Percentiles rank a stretch among this genome's conserved stretches.
These are phyloP conservation scores for Hylomyscus alleni DNA, from an alignment of 2,797 vertebrate genomes.

Conservation along the genomic window DNA sequence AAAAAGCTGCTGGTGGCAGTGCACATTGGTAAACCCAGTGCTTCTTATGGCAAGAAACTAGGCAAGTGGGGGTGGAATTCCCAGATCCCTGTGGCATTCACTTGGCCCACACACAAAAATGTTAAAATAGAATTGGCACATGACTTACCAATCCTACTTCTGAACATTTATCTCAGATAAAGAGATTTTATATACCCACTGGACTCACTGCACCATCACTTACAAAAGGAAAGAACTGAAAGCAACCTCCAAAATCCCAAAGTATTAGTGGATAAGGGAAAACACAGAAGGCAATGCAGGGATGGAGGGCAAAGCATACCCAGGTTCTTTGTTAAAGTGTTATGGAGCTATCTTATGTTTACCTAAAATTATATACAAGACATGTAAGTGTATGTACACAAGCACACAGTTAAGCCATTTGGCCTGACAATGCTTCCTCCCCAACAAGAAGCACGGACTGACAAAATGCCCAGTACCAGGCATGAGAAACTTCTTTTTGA, in stretches of 20 bases:
- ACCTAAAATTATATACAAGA: background rate
- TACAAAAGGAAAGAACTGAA: background rate
- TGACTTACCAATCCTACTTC: background rate
- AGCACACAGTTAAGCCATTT: background rate
- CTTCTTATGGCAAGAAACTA: too few species aligned
- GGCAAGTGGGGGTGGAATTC: background rate
- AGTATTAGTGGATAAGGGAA: background rate
- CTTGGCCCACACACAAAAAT: background rate
- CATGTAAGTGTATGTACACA: background rate
- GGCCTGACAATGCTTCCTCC: background rate
- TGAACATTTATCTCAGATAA: background rate
- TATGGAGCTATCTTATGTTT: background rate
- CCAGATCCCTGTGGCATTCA: background rate
- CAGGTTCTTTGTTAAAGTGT: background rate
- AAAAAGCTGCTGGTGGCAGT: background rate
- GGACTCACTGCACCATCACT: background rate
- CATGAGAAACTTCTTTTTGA: background rate
- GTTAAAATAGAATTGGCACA: constrained; percentile 20
- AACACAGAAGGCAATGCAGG: background rate
- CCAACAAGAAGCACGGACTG: background rate
- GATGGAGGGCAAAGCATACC: background rate
- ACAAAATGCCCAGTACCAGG: background rate
- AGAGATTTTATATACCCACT: background rate
- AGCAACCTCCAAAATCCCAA: background rate
- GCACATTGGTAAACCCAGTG: background rate